Evolutionary conservation across 2,888 invertebrate species (phyloP), one percentile per base, ranked within the genome.

Genomic region (Euspilapteryx auroguttella): DNA sequence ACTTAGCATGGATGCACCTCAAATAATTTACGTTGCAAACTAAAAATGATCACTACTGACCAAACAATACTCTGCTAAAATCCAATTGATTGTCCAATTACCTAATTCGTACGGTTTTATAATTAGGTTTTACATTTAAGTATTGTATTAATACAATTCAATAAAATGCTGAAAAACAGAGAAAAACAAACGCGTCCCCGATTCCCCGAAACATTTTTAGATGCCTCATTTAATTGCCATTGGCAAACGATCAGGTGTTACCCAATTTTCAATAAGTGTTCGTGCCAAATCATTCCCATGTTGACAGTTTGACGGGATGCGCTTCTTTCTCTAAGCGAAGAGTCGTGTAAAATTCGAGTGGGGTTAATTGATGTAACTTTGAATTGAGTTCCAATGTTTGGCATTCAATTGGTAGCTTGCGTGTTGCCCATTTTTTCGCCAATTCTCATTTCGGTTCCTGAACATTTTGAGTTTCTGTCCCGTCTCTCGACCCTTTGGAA

Each of bases 231-330:
- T 51, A 53, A 49, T 53, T 48, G 47, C 36, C 43, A 54, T 50
- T 55, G 53, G 53, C 54, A 52, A 50, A 36, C 35, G 43, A 47
- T 49, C 45, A 42, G 39, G 38, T 39, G 41, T 36, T 35, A 33
- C 30, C 40, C 42, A 41, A 42, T 44, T 45, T 41, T 42, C 46
- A 51, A 55, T 56, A 52, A 54, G 47, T 46, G 45, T 38, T 8
- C 42, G 41, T 40, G 47, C 44, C 50, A 46, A 45, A 40, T 39
- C 36, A 26, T 31, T 29, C 14, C 12, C 15, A 21, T 5, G 28
- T 7, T 41, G 44, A 41, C 42, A 42, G 41, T 43, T 37, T 35
- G 37, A 44, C 41, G 36, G 36, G 37, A 37, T 35, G 39, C 39
- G 38, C 39, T 44, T 38, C 37, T 39, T 32, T 40, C 40, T 40